Evolutionary conservation across 2,797 vertebrate genomes (phyloP).

Genomic region (Sebastes minor): DNA sequence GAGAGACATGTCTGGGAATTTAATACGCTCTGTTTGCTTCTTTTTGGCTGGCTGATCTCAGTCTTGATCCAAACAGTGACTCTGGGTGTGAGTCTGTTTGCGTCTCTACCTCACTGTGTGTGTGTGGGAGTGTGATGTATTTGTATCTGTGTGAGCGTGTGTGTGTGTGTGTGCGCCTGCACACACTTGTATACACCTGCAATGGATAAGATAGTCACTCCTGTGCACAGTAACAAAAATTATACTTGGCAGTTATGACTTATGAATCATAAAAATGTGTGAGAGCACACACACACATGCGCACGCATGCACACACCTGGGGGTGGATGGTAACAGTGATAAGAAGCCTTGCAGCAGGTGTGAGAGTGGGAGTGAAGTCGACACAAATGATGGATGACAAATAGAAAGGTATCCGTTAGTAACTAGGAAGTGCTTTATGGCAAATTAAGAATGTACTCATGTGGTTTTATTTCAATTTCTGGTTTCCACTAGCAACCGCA

Average conservation of each 20-base stretch:
- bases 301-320: slow-evolving; percentile 37
- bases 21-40: slow-evolving; percentile 29
- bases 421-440: slow-evolving; percentile 48
- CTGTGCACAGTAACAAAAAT: slow-evolving; percentile 44
- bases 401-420: slow-evolving; percentile 47
- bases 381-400: slow-evolving; percentile 62
- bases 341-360: slow-evolving; percentile 56
- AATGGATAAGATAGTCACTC: slow-evolving; percentile 37
- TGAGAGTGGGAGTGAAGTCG: slow-evolving; percentile 16
- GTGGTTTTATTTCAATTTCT: slow-evolving; percentile 50
- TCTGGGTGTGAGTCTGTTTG: slow-evolving; percentile 21
- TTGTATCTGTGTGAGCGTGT: not conserved
- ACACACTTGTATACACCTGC: slow-evolving; percentile 37
- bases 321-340: slow-evolving; percentile 43
- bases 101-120: not conserved
- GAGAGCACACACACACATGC: not conserved
- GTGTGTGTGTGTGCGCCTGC: not conserved
- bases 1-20: slow-evolving; percentile 55
- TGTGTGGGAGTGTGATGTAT: not conserved
- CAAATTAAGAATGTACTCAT: slow-evolving; percentile 46
- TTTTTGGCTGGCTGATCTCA: slow-evolving; percentile 30
- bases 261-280: slow-evolving; percentile 54
- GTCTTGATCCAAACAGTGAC: slow-evolving; percentile 36
- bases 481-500: slow-evolving; percentile 66
- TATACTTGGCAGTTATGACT: slow-evolving; percentile 58